A percentile compares a stretch with the other conserved stretches of the same genome.
phyloP scores from a whole-genome alignment of 2,113 vertebrate genomes.

The Condylura cristata region DNA sequence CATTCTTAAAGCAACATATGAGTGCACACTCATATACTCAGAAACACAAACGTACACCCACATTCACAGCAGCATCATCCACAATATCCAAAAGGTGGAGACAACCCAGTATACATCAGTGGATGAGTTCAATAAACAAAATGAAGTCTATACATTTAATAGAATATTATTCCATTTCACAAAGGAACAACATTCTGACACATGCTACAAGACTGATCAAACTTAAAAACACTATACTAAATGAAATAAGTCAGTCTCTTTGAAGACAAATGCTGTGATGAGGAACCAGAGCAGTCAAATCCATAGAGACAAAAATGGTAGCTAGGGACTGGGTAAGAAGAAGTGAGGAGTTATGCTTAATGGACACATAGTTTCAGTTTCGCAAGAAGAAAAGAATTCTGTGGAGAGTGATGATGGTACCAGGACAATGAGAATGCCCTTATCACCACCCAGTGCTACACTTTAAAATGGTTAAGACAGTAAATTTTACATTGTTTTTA shows the following conservation, averaged over 20 bases:
- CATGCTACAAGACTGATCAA: too few relatives aligned
- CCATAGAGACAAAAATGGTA: accelerated
- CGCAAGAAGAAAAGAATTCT: neutral
- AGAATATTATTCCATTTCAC: neutral
- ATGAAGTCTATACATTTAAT: neutral
- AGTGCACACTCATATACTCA: too few relatives aligned
- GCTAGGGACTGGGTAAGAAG: neutral
- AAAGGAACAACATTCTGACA: neutral
- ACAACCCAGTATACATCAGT: too few relatives aligned
- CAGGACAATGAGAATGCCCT: neutral
- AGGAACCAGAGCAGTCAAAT: neutral
- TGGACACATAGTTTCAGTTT: neutral
- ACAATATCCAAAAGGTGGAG: neutral
- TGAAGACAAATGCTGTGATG: neutral
- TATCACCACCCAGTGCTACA: too few relatives aligned
- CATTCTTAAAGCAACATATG: too few relatives aligned
- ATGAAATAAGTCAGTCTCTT: neutral
- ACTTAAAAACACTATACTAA: neutral
- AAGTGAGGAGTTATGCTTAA: neutral
- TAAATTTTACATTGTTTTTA: accelerated
- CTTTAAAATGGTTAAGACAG: accelerated
- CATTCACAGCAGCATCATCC: neutral
- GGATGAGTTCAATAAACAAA: neutral
- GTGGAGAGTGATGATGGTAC: too few relatives aligned
- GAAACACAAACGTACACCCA: neutral